phyloP scores from a whole-genome alignment of 1,140 invertebrate species.

The Cydia splendana region DNA sequence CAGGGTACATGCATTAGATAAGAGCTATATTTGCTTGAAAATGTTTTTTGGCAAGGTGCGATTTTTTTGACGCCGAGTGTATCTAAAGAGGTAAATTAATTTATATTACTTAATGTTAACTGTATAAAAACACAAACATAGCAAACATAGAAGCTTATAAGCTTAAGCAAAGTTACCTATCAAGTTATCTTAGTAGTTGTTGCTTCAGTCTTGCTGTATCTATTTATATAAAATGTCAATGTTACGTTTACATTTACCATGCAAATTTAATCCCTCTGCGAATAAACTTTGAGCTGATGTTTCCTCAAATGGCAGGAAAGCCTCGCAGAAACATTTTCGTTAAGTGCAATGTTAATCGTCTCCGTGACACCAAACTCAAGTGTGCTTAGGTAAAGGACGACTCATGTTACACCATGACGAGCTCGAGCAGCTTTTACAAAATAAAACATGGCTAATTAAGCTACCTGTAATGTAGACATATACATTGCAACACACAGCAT shows the following conservation, averaged over 20 bases:
- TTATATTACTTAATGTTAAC: too few relatives aligned
- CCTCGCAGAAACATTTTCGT: conserved; percentile 2
- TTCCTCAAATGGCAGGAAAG: not conserved
- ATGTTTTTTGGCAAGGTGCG: too few relatives aligned
- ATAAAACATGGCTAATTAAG: not conserved
- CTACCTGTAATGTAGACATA: not conserved
- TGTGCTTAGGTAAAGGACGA: not conserved
- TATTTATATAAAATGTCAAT: not conserved
- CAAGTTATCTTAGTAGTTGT: not conserved
- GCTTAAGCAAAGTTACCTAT: not conserved
- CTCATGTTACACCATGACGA: not conserved
- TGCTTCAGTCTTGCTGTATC: not conserved
- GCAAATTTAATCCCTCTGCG: not conserved
- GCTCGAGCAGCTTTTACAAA: not conserved
- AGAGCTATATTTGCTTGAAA: too few relatives aligned
- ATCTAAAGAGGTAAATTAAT: too few relatives aligned
- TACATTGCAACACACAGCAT: too few relatives aligned
- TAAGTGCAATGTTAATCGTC: conserved; percentile 11
- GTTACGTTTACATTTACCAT: conserved; percentile 4
- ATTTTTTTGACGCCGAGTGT: too few relatives aligned
- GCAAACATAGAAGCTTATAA: not conserved
- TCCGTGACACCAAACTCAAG: not conserved
- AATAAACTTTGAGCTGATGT: not conserved
- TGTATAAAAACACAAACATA: too few relatives aligned
- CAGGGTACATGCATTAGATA: too few relatives aligned